These are phyloP conservation scores for Sebastiscus albofasciatus DNA, from an alignment of 2,797 vertebrate species.

Conservation along the genomic window DNA sequence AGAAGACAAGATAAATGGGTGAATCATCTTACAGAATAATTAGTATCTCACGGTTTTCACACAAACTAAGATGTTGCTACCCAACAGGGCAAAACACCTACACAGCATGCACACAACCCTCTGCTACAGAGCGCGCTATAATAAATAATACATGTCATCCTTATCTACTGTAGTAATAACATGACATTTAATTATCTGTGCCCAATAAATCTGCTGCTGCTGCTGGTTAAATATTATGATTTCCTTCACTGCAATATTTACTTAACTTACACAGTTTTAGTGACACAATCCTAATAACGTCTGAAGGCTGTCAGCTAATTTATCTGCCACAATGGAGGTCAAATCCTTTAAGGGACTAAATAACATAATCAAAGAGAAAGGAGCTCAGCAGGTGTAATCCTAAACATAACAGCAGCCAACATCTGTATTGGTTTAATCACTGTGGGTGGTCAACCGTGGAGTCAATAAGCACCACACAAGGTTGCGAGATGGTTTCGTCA, in stretches of 20 bases:
- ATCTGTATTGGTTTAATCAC: conserved; percentile 30
- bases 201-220: not conserved
- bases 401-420: conserved; percentile 24
- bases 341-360: conserved; percentile 9
- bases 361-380: conserved; percentile 4
- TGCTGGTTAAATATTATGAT: conserved; percentile 11
- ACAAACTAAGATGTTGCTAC: conserved; percentile 7
- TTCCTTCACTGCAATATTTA: not conserved
- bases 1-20: conserved; percentile 11
- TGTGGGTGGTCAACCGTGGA: conserved; percentile 17
- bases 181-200: not conserved
- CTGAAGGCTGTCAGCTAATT: not conserved
- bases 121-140: not conserved
- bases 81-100: conserved; percentile 14
- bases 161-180: not conserved
- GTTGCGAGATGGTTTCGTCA: not conserved
- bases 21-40: conserved; percentile 12
- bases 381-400: conserved; percentile 1
- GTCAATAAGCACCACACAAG: not conserved
- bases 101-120: not conserved
- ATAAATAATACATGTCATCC: not conserved
- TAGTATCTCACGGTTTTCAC: not conserved
- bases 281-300: not conserved
- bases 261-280: not conserved
- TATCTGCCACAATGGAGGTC: not conserved